Evolutionary conservation across 2,888 invertebrate species (phyloP), one percentile per base, ranked within the genome.

Genomic region (Drosophila anomalata): DNA sequence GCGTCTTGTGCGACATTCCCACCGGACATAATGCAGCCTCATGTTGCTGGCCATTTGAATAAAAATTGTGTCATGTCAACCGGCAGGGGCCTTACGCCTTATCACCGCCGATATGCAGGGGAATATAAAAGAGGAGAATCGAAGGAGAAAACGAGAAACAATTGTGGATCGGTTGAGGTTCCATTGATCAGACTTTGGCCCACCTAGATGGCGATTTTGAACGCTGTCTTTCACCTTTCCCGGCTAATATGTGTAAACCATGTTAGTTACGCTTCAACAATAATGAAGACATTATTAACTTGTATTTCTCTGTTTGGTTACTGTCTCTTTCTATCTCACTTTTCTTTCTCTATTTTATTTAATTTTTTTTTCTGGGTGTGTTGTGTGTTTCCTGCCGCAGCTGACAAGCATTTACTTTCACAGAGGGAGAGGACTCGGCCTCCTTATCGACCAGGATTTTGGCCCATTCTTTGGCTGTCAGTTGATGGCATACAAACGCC

Each of bases 231-330:
- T 59, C 74, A 62, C 62, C 66, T 74, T 75, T 75, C 58, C 59
- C 83, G 88, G 87, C 89, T 89, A 88, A 89, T 89, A 89, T 90
- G 90, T 90, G 89, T 89, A 90, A 90, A 89, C 89, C 90, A 68
- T 77, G 78, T 89, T 89, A 90, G 89, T 80, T 88, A 89, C 90
- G 89, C 90, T 89, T 90, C 80, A 79, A 79, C 80, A 86, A 89
- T 89, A 89, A 90, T 90, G 90, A 89, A 89, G 89, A 89, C 89
- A 90, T 89, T 89, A 89, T 89, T 90, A 90, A 89, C 89, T 90
- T 86, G 83, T 84, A 81, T 84, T 87, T 78, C 63, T 56, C 73
- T 76, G 67, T 65, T 83, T 81, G 75, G 73, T 39, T 14, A 33
- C 31, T 14, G 44, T 47, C 36, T 36, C 24, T 33, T 17, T 39